Percentiles rank a stretch among this genome's conserved stretches.
Conservation (phyloP, 2,888 invertebrate species). For the Scaptomyza parva region DNA sequence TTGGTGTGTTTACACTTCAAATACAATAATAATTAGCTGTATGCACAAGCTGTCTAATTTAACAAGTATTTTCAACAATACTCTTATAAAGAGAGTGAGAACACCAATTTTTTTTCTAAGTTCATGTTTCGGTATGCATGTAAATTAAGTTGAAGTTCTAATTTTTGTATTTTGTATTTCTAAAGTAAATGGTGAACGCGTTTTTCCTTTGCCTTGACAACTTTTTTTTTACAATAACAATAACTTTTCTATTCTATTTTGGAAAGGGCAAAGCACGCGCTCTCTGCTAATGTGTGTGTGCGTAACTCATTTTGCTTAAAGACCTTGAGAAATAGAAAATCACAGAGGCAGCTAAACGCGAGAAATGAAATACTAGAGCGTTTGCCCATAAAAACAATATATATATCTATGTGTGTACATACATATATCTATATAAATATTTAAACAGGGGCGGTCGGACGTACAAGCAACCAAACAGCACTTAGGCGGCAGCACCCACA, state of each 20-base stretch:
- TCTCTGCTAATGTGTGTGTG: slow-evolving; percentile 34
- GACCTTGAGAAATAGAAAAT: slow-evolving; percentile 75
- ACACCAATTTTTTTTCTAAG: neutral
- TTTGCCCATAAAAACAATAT: slow-evolving; percentile 75
- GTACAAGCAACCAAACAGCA: slow-evolving; percentile 53
- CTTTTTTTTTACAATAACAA: slow-evolving; percentile 31
- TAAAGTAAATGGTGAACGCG: slow-evolving; percentile 16
- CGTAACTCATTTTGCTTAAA: slow-evolving; percentile 57
- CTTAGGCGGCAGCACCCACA: slow-evolving; percentile 77
- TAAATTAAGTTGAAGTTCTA: neutral
- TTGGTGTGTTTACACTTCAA: slow-evolving; percentile 17
- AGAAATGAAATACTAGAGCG: slow-evolving; percentile 78
- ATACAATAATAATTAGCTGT: slow-evolving; percentile 17
- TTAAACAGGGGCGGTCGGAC: slow-evolving; percentile 51
- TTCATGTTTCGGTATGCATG: neutral
- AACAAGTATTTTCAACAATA: slow-evolving; percentile 20
- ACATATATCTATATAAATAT: slow-evolving; percentile 61
- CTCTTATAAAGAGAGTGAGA: neutral
- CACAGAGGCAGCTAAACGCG: slow-evolving; percentile 56
- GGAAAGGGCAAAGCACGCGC: slow-evolving; percentile 53
- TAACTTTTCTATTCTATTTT: slow-evolving; percentile 20
- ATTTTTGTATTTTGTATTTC: neutral
- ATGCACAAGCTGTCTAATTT: slow-evolving; percentile 1
- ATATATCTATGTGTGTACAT: slow-evolving; percentile 23
- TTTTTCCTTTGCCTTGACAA: slow-evolving; percentile 40